Conservation (phyloP, 2,888 invertebrate genomes). For the Meliscaeva auricollis region DNA sequence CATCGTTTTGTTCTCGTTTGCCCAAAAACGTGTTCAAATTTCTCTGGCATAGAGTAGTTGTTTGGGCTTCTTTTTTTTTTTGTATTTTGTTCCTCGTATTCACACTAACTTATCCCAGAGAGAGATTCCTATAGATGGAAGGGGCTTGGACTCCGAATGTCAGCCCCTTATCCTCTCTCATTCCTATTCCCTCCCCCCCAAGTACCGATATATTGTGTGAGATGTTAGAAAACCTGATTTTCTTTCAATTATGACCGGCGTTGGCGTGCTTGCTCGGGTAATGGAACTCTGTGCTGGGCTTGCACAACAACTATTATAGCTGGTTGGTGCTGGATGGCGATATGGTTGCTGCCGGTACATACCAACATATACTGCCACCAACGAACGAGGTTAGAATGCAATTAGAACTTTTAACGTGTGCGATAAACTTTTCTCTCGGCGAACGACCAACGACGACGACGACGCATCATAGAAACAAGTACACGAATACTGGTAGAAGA, state of each 20-base stretch:
- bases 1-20: conserved; percentile 60
- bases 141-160: background rate
- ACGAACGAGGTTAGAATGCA: conserved; percentile 71
- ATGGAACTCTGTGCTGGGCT: conserved; percentile 16
- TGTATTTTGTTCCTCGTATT: conserved; percentile 16
- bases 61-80: conserved; percentile 47
- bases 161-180: background rate
- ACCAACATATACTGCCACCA: conserved; percentile 9
- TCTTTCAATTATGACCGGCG: conserved; percentile 62
- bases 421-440: conserved; percentile 53
- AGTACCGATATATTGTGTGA: background rate
- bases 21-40: conserved; percentile 63
- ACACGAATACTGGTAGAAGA: background rate
- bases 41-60: conserved; percentile 42
- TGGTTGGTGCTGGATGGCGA: conserved; percentile 3
- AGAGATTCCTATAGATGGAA: conserved; percentile 2
- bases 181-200: background rate
- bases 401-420: conserved; percentile 65
- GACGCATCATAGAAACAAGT: conserved; percentile 23
- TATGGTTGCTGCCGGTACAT: conserved; percentile 14
- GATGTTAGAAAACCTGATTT: conserved; percentile 57
- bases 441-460: too few species aligned
- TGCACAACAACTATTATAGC: background rate
- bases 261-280: conserved; percentile 24
- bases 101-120: conserved; percentile 41